phyloP scores from a whole-genome alignment of 2,797 vertebrate genomes.

The Pangasius mekongensis region DNA sequence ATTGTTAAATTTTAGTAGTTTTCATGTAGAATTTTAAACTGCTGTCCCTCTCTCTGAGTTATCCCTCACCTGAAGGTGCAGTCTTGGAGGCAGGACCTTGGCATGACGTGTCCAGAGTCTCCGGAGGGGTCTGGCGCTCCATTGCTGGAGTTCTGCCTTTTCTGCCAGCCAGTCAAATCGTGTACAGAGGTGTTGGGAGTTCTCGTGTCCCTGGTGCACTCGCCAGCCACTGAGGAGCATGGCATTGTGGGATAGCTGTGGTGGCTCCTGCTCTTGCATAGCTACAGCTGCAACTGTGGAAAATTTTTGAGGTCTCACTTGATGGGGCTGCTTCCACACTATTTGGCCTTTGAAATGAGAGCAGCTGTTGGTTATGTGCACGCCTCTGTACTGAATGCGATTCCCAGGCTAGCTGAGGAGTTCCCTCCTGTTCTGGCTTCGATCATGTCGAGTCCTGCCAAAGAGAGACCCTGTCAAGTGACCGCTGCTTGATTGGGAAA shows the following conservation, averaged over 20 bases:
- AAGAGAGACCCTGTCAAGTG: slow-evolving; percentile 94
- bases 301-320: slow-evolving; percentile 61
- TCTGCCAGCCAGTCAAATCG: slow-evolving; percentile 90
- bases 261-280: slow-evolving; percentile 75
- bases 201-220: slow-evolving; percentile 82
- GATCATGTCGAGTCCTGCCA: slow-evolving; percentile 99
- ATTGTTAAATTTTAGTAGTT: neutral
- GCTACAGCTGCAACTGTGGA: slow-evolving; percentile 74
- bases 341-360: slow-evolving; percentile 41
- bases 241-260: slow-evolving; percentile 74
- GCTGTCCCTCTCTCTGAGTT: slow-evolving; percentile 96
- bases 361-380: slow-evolving; percentile 53
- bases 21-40: slow-evolving; percentile 76
- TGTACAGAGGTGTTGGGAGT: slow-evolving; percentile 94
- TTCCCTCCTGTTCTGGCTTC: slow-evolving; percentile 95
- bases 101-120: slow-evolving; percentile 99
- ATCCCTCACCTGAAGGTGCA: slow-evolving; percentile 95
- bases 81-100: slow-evolving; percentile 99
- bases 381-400: slow-evolving; percentile 59
- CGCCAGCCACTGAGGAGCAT: slow-evolving; percentile 92
- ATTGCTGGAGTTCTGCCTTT: slow-evolving; percentile 95
- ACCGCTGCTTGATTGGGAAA: slow-evolving; percentile 94
- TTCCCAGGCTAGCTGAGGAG: slow-evolving; percentile 65
- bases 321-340: slow-evolving; percentile 35
- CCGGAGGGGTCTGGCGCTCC: slow-evolving; percentile 98